These are phyloP conservation scores for Oncopeltus fasciatus DNA, from an alignment of 1,140 invertebrate species.

Conservation along the genomic window DNA sequence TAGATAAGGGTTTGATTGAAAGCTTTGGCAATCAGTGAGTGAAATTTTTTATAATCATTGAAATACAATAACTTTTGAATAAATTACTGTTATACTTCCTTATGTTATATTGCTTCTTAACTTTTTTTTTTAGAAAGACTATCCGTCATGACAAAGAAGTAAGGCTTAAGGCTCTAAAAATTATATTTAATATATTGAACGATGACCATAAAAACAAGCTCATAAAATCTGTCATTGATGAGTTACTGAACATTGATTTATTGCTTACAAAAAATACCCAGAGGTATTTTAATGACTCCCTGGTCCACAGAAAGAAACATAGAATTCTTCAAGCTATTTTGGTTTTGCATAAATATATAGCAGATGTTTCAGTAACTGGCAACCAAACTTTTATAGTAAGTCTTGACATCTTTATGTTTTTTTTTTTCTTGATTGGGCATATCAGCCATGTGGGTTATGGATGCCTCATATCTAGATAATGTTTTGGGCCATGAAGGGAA, in stretches of 20 bases:
- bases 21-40: not conserved
- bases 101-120: too few relatives aligned
- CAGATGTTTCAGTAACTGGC: too few relatives aligned
- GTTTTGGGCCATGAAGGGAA: too few relatives aligned
- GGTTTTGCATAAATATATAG: too few relatives aligned
- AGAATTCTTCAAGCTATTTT: conserved; percentile 36
- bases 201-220: conserved; percentile 19
- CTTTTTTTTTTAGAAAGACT: conserved; percentile 19
- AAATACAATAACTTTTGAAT: too few relatives aligned
- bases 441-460: too few relatives aligned
- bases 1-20: not conserved
- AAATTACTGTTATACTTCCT: too few relatives aligned
- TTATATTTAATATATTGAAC: conserved; percentile 20
- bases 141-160: conserved; percentile 27
- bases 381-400: too few relatives aligned
- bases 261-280: conserved; percentile 26
- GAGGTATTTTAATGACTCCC: conserved; percentile 38
- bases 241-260: conserved; percentile 22
- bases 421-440: too few relatives aligned
- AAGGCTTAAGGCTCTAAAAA: conserved; percentile 26
- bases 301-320: conserved; percentile 35
- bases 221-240: conserved; percentile 19
- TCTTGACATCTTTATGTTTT: too few relatives aligned
- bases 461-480: too few relatives aligned
- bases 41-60: not conserved